These are phyloP conservation scores for Malurus leucopterus DNA, from an alignment of 2,797 vertebrate genomes.

Conservation along the genomic window DNA sequence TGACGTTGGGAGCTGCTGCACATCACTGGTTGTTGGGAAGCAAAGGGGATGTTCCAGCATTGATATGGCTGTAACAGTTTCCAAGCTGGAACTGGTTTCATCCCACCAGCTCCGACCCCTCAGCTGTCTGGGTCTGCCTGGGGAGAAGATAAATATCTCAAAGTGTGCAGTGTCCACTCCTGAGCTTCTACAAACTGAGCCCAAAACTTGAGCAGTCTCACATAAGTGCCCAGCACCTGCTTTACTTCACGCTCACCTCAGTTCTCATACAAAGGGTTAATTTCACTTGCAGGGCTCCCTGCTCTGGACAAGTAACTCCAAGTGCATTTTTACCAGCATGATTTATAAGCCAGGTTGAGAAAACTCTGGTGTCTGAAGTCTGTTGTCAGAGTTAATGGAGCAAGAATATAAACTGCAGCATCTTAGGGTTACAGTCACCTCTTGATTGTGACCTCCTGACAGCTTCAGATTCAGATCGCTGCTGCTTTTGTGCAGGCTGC, in stretches of 20 bases:
- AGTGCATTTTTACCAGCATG: not conserved
- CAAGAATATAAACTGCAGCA: constrained; percentile 17
- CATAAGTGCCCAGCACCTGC: not conserved
- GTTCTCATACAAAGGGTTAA: not conserved
- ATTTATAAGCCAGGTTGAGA: constrained; percentile 21
- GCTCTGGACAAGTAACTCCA: not conserved
- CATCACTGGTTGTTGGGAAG: not conserved
- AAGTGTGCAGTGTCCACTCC: not conserved
- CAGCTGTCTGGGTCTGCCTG: not conserved
- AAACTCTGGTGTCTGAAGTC: constrained; percentile 19
- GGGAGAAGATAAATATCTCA: not conserved
- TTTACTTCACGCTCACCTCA: not conserved
- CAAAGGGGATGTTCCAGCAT: not conserved
- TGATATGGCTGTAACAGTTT: not conserved
- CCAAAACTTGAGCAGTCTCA: not conserved
- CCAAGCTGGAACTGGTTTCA: not conserved
- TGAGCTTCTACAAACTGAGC: not conserved
- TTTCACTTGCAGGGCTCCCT: not conserved
- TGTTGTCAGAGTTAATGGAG: constrained; percentile 32
- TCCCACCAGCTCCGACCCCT: not conserved
- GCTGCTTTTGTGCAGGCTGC: not conserved
- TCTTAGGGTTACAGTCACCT: not conserved
- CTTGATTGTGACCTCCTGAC: not conserved
- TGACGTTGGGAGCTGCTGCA: not conserved
- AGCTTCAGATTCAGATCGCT: not conserved